Percentiles rank a stretch among this genome's conserved stretches.
These are phyloP conservation scores for Cherax destructor DNA, from an alignment of 1,140 invertebrate genomes.

Conservation along the genomic window DNA sequence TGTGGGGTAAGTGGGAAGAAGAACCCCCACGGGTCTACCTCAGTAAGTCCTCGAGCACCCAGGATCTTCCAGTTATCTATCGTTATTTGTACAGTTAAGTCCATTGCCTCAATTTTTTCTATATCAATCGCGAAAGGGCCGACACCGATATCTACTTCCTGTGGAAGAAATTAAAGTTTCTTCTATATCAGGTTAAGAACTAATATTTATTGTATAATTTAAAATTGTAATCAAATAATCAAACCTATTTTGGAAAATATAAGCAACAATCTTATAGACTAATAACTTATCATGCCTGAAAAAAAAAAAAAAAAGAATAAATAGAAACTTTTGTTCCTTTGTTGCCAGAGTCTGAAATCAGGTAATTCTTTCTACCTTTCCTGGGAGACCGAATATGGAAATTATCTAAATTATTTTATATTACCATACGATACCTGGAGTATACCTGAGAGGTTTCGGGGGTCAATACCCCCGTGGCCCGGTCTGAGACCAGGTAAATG, in stretches of 20 bases:
- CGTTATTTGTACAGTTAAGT: neutral
- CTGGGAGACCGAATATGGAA: too few relatives aligned
- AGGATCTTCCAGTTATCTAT: conserved; percentile 3
- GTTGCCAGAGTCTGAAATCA: neutral
- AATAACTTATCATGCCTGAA: neutral
- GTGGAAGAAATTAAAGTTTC: neutral
- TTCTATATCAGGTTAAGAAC: neutral
- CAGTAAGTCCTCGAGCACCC: neutral
- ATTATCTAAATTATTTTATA: too few relatives aligned
- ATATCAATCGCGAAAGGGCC: neutral
- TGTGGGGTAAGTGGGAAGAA: conserved; percentile 1
- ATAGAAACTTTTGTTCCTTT: neutral
- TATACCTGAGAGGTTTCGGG: too few relatives aligned
- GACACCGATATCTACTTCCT: conserved; percentile 10
- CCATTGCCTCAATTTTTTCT: neutral
- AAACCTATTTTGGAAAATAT: conserved; percentile 2
- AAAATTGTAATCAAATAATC: neutral
- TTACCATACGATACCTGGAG: too few relatives aligned
- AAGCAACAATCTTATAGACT: neutral
- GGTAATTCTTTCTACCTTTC: too few relatives aligned
- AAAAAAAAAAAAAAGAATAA: neutral
- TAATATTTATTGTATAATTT: neutral
- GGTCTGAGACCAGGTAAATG: too few relatives aligned
- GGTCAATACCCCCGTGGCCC: too few relatives aligned
- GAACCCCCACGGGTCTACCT: conserved; percentile 27